Evolutionary conservation across 2,797 vertebrate species (phyloP).

Genomic region (Tangara arthus): DNA sequence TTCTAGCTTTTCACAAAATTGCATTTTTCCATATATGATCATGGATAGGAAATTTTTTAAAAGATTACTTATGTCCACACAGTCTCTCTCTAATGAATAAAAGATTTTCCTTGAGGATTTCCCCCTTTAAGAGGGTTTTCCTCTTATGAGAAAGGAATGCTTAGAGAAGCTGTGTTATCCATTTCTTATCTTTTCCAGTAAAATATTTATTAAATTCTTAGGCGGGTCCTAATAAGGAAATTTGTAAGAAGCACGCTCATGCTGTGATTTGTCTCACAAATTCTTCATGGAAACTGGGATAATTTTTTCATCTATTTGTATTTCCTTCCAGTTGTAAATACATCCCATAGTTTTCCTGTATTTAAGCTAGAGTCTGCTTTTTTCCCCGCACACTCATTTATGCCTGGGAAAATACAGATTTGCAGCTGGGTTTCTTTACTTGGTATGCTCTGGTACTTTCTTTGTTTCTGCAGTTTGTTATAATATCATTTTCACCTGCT

Average conservation of each 20-base stretch:
- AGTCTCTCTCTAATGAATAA: not conserved
- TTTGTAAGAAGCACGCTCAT: not conserved
- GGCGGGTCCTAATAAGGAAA: not conserved
- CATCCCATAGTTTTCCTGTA: not conserved
- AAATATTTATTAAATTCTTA: not conserved
- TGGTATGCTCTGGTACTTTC: not conserved
- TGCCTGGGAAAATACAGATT: not conserved
- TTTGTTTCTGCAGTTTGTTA: not conserved
- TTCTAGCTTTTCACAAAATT: not conserved
- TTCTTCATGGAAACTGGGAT: not conserved
- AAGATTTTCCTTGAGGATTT: not conserved
- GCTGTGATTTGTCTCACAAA: not conserved
- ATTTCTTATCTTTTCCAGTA: not conserved
- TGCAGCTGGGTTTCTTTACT: not conserved
- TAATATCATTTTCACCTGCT: not conserved
- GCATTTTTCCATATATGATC: rapidly evolving
- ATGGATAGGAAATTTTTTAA: rapidly evolving
- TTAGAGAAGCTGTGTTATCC: not conserved
- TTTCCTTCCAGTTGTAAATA: not conserved
- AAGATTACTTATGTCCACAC: rapidly evolving
- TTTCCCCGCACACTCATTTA: not conserved
- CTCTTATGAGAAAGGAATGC: not conserved
- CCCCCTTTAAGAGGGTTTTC: not conserved
- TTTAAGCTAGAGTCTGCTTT: not conserved
- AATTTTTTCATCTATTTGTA: not conserved